These are phyloP conservation scores for Rhadinocentrus ornatus DNA, from an alignment of 2,797 vertebrate genomes.

Conservation along the genomic window DNA sequence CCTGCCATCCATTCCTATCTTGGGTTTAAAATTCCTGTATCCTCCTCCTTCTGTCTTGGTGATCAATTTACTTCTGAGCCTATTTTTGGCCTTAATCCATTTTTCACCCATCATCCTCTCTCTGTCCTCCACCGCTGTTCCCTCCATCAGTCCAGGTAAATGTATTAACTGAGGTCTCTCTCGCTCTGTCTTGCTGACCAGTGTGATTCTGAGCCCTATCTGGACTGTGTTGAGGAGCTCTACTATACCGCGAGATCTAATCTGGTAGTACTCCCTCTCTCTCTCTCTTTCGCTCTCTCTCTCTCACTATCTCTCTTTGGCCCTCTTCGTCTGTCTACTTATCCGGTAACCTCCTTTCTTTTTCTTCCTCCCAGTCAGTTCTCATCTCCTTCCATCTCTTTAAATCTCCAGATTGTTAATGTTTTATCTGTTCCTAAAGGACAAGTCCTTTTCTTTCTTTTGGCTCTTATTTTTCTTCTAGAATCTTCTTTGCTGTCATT, in stretches of 20 bases:
- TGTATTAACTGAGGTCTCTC: constrained; percentile 89
- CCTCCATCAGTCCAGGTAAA: constrained; percentile 80
- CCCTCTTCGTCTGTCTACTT: constrained; percentile 46
- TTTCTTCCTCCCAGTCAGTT: constrained; percentile 2
- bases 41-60: constrained; percentile 24
- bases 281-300: constrained; percentile 65
- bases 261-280: constrained; percentile 88
- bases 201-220: constrained; percentile 94
- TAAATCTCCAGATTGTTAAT: constrained; percentile 33
- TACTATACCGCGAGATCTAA: constrained; percentile 99
- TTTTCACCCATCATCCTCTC: constrained; percentile 46
- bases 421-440: constrained; percentile 52
- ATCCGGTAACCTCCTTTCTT: constrained; percentile 27
- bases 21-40: constrained; percentile 42
- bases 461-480: too few relatives aligned
- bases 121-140: constrained; percentile 33
- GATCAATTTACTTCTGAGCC: constrained; percentile 29
- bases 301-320: constrained; percentile 51
- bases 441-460: constrained; percentile 50
- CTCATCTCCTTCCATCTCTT: constrained; percentile 9
- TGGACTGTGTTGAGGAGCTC: constrained; percentile 97
- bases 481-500: too few relatives aligned
- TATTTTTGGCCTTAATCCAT: constrained; percentile 55
- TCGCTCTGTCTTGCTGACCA: constrained; percentile 89
- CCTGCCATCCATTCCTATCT: neutral